These are phyloP conservation scores for Theretra japonica DNA, from an alignment of 2,888 invertebrate genomes.

Conservation along the genomic window DNA sequence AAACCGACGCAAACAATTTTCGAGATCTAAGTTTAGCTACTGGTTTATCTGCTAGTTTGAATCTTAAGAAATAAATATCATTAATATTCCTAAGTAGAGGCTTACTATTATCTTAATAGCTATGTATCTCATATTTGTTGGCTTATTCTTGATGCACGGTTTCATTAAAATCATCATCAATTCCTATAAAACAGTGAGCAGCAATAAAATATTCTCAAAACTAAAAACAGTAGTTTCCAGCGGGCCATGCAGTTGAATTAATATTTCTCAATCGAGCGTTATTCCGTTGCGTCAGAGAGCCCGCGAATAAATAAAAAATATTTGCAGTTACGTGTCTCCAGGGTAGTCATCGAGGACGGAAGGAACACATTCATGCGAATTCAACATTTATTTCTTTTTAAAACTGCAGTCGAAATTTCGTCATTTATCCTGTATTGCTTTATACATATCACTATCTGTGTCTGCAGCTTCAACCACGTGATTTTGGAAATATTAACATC, in stretches of 20 bases:
- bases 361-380: conserved; percentile 1
- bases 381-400: neutral
- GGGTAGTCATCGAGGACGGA: conserved; percentile 5
- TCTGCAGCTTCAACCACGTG: no score
- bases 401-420: neutral
- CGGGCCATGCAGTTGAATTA: neutral
- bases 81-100: neutral
- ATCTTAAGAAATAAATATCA: neutral
- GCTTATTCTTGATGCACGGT: no score
- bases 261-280: neutral
- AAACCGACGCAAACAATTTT: conserved; percentile 48
- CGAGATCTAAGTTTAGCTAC: conserved; percentile 37
- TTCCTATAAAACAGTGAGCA: no score
- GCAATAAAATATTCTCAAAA: neutral
- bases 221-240: neutral
- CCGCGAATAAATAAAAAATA: neutral
- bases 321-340: conserved; percentile 11
- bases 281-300: neutral
- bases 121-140: neutral
- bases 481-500: no score
- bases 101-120: neutral
- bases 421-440: neutral
- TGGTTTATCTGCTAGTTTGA: neutral
- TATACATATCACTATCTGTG: neutral
- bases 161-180: no score